Conservation (phyloP, 2,888 invertebrate species). For the Hoplodrina blanda region DNA sequence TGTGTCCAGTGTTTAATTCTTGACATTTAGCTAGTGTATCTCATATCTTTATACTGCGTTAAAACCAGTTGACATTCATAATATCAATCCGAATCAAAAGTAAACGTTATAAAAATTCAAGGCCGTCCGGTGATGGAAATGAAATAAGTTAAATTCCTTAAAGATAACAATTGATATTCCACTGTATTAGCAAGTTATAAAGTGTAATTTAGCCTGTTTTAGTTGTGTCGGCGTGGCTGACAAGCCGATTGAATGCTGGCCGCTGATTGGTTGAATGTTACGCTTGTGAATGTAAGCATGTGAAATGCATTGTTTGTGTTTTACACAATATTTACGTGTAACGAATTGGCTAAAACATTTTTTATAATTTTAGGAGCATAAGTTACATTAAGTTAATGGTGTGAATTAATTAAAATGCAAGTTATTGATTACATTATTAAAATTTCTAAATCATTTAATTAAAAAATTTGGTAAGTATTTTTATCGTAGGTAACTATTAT, state of each 20-base stretch:
- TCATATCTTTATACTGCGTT: conserved; percentile 8
- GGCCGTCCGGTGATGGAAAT: conserved; percentile 42
- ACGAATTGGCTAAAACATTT: neutral
- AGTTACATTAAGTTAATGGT: no score
- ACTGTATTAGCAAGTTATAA: conserved; percentile 26
- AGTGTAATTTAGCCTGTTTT: conserved; percentile 45
- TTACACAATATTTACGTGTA: conserved; percentile 24
- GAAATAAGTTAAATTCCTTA: conserved; percentile 57
- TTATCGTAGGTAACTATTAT: no score
- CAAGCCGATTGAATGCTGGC: conserved; percentile 69
- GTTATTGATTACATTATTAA: neutral
- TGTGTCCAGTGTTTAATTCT: conserved; percentile 31
- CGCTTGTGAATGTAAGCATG: conserved; percentile 61
- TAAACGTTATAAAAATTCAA: conserved; percentile 60
- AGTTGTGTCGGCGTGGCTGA: conserved; percentile 69
- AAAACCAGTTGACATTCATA: conserved; percentile 57
- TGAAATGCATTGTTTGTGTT: conserved; percentile 61
- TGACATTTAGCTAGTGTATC: conserved; percentile 4
- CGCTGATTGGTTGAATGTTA: conserved; percentile 66
- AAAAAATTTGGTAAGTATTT: no score
- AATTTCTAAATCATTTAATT: neutral
- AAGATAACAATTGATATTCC: conserved; percentile 40
- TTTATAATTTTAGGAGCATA: neutral
- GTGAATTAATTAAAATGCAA: neutral
- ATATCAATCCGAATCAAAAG: conserved; percentile 54